phyloP scores from a whole-genome alignment of 2,888 invertebrate species.

The Polyommatus iphigenia region DNA sequence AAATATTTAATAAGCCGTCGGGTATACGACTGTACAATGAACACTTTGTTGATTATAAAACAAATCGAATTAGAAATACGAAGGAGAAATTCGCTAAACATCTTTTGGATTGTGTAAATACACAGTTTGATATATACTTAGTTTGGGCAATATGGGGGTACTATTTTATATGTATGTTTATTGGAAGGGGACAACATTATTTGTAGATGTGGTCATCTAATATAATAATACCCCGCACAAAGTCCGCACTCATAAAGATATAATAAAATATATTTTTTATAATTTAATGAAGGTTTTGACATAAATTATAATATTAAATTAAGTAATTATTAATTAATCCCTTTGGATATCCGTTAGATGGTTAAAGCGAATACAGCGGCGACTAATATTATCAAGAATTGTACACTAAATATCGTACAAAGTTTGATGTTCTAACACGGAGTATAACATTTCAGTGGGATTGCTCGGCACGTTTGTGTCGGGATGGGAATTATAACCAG shows the following conservation, averaged over 20 bases:
- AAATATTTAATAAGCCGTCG: constrained; percentile 17
- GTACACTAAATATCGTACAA: not conserved
- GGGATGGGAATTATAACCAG: not conserved
- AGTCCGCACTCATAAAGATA: not conserved
- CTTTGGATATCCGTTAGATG: too few species aligned
- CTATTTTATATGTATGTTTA: not conserved
- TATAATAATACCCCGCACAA: not conserved
- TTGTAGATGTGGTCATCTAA: not conserved
- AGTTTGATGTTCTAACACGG: not conserved
- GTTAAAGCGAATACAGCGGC: too few species aligned
- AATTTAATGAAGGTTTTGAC: not conserved
- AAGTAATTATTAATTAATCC: too few species aligned
- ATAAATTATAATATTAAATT: not conserved
- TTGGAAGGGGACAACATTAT: not conserved
- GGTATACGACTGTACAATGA: constrained; percentile 3
- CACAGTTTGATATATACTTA: not conserved
- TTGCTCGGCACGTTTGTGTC: not conserved
- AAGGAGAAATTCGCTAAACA: not conserved
- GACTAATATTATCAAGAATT: not conserved
- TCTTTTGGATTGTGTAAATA: not conserved
- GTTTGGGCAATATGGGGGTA: not conserved
- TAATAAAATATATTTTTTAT: too few species aligned
- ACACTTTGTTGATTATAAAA: constrained; percentile 5
- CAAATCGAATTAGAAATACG: not conserved
- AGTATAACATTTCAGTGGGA: not conserved